These are phyloP conservation scores for Alosa alosa DNA, from an alignment of 2,113 vertebrate genomes.

Conservation along the genomic window DNA sequence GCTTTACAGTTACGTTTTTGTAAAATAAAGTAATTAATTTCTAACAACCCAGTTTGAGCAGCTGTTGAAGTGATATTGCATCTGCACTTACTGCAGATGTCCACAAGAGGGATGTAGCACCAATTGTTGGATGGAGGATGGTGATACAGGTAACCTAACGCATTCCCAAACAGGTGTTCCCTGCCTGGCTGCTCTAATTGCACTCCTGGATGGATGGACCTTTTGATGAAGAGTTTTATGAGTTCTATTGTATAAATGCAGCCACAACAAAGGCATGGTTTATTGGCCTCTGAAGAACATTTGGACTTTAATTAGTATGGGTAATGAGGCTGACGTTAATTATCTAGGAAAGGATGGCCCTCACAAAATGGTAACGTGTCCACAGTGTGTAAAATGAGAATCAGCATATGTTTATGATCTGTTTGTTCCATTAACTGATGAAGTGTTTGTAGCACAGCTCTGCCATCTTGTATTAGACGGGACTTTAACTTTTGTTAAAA, in stretches of 20 bases:
- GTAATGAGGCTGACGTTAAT: conserved; percentile 42
- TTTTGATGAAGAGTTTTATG: not conserved
- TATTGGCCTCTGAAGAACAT: conserved; percentile 39
- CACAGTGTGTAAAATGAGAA: not conserved
- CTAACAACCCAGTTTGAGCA: not conserved
- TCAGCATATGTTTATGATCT: not conserved
- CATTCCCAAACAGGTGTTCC: not conserved
- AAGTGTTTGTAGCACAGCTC: not conserved
- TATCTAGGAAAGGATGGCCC: conserved; percentile 25
- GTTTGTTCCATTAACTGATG: not conserved
- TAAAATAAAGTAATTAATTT: not conserved
- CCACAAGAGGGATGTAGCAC: not conserved
- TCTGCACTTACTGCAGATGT: not conserved
- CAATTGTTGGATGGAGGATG: not conserved
- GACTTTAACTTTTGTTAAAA: not conserved
- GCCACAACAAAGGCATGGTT: conserved; percentile 34
- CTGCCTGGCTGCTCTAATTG: not conserved
- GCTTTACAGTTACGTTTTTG: not conserved
- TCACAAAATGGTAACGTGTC: not conserved
- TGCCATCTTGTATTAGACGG: not conserved
- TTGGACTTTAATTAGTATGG: conserved; percentile 42
- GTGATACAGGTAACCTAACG: not conserved
- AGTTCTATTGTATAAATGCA: not conserved
- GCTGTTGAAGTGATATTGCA: not conserved
- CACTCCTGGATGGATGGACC: not conserved